Evolutionary conservation across 2,797 vertebrate species (phyloP).

Genomic region (Siniperca obscura): DNA sequence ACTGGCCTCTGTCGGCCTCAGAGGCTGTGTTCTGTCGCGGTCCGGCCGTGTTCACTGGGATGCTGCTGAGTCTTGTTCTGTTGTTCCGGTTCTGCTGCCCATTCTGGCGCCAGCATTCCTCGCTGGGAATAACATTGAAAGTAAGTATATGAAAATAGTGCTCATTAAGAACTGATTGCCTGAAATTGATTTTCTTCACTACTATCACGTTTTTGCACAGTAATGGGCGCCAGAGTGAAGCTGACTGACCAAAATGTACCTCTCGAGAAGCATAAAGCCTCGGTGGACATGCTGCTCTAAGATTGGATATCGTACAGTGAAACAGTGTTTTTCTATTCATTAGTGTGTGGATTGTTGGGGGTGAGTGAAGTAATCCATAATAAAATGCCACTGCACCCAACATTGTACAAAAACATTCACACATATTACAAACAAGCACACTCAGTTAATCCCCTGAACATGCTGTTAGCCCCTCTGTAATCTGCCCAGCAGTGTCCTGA

Average conservation of each 20-base stretch:
- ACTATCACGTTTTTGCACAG: background rate
- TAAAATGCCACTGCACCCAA: conserved; percentile 23
- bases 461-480: conserved; percentile 42
- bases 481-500: conserved; percentile 34
- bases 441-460: conserved; percentile 49
- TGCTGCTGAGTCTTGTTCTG: too few relatives aligned
- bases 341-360: background rate
- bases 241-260: background rate
- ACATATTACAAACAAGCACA: conserved; percentile 38
- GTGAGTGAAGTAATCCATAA: conserved; percentile 19
- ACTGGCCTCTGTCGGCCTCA: too few relatives aligned
- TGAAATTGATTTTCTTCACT: conserved; percentile 11
- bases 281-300: background rate
- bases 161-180: conserved; percentile 18
- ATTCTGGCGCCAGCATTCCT: too few relatives aligned
- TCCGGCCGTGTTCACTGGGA: too few relatives aligned
- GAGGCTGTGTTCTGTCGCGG: too few relatives aligned
- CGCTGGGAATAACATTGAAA: too few relatives aligned
- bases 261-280: background rate
- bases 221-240: background rate
- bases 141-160: background rate
- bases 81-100: too few relatives aligned
- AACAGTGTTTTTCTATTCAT: background rate
- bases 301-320: background rate
- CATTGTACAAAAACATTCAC: conserved; percentile 38